Evolutionary conservation across 2,113 vertebrate species (phyloP).

Genomic region (Spermophilus dauricus): DNA sequence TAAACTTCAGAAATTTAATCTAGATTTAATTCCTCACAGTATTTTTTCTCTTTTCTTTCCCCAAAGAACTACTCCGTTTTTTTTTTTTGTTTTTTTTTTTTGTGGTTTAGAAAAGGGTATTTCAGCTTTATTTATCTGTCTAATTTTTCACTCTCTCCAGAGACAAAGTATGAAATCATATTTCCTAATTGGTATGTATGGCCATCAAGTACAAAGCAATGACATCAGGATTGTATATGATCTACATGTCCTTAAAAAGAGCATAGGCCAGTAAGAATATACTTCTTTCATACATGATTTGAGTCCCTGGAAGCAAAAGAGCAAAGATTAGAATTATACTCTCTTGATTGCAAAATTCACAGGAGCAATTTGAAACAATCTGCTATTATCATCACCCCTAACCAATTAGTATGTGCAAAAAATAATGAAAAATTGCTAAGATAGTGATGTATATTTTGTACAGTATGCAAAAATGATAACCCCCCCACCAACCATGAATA

Average conservation of each 20-base stretch:
- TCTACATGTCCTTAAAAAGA: background rate
- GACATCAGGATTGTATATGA: conserved; percentile 28
- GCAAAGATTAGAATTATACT: background rate
- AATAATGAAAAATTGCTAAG: background rate
- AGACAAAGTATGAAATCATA: conserved; percentile 16
- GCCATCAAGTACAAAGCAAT: background rate
- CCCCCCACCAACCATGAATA: background rate
- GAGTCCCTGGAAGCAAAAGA: background rate
- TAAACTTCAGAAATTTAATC: background rate
- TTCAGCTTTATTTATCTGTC: conserved; percentile 24
- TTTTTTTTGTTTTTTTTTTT: background rate
- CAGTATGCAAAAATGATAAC: background rate
- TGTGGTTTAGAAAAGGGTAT: background rate
- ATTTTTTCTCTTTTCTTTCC: background rate
- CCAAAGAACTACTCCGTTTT: background rate
- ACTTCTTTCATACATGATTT: background rate
- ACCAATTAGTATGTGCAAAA: background rate
- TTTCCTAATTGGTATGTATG: conserved; percentile 38
- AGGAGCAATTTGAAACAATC: background rate
- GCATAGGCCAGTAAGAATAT: background rate
- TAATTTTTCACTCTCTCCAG: conserved; percentile 35
- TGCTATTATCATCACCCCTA: background rate
- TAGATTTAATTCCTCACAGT: conserved; percentile 7
- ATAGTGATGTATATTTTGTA: background rate
- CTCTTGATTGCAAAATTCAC: conserved; percentile 14